These are phyloP conservation scores for Epistrophella euchroma DNA, from an alignment of 2,888 invertebrate species.

Conservation along the genomic window DNA sequence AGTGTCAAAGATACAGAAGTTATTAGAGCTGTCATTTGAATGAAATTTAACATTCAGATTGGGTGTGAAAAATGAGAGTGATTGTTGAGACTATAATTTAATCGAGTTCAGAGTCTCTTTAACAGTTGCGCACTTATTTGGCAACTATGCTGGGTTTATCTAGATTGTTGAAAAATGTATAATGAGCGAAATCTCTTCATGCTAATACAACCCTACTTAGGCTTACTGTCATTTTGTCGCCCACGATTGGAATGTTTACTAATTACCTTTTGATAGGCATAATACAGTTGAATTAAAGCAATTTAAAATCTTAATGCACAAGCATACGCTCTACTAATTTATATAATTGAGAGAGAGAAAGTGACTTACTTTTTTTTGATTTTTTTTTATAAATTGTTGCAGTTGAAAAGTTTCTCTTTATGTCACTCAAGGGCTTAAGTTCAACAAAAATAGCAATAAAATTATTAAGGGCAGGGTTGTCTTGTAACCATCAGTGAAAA, in stretches of 20 bases:
- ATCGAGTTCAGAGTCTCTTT: neutral
- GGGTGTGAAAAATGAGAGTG: slow-evolving; percentile 12
- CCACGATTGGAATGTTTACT: slow-evolving; percentile 29
- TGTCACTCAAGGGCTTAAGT: neutral
- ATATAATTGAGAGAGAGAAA: slow-evolving; percentile 21
- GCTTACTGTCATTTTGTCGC: slow-evolving; percentile 18
- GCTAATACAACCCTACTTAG: too few relatives aligned
- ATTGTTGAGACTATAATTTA: slow-evolving; percentile 3
- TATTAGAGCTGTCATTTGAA: slow-evolving; percentile 42
- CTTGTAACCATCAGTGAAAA: too few relatives aligned
- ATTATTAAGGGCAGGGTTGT: too few relatives aligned
- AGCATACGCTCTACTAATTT: slow-evolving; percentile 11
- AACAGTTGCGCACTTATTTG: slow-evolving; percentile 27
- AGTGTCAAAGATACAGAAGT: slow-evolving; percentile 30
- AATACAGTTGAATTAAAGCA: neutral
- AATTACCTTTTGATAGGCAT: neutral
- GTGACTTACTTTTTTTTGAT: neutral
- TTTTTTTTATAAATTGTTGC: neutral
- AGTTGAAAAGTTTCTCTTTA: neutral
- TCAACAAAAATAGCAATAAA: neutral
- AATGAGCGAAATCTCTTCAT: slow-evolving; percentile 29
- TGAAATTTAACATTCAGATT: slow-evolving; percentile 16
- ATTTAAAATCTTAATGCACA: neutral
- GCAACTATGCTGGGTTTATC: slow-evolving; percentile 21
- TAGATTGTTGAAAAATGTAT: slow-evolving; percentile 1